Evolutionary conservation across 1,140 invertebrate genomes (phyloP).

Genomic region (Vanessa atalanta): DNA sequence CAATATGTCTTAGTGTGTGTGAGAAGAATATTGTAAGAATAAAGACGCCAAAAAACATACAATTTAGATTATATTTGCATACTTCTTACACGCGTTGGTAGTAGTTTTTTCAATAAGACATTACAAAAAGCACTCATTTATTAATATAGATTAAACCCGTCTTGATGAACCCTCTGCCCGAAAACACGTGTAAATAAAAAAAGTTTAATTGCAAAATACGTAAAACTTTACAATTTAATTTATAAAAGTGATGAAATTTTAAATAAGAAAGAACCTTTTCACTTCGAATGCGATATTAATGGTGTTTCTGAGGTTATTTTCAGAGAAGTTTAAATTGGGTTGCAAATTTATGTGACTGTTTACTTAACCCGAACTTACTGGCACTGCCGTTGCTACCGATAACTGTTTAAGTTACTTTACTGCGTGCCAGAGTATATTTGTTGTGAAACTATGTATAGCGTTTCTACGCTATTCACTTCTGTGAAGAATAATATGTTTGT

Average conservation of each 20-base stretch:
- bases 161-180: no score
- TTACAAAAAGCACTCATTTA: no score
- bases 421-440: not conserved
- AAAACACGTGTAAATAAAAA: not conserved
- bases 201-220: not conserved
- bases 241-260: conserved; percentile 8
- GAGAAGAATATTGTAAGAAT: no score
- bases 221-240: not conserved
- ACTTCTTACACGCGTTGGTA: no score
- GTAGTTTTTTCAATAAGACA: no score
- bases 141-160: no score
- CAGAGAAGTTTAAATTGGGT: conserved; percentile 30
- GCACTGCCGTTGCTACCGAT: not conserved
- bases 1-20: no score
- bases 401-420: conserved; percentile 14
- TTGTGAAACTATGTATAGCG: not conserved
- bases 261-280: conserved; percentile 5
- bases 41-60: no score
- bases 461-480: no score
- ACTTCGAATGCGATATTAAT: conserved; percentile 9
- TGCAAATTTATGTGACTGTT: conserved; percentile 29
- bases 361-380: conserved; percentile 14
- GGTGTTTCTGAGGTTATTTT: conserved; percentile 18
- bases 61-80: no score
- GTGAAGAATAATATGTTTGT: not conserved